phyloP scores from a whole-genome alignment of 2,113 vertebrate genomes.

The Solea senegalensis region DNA sequence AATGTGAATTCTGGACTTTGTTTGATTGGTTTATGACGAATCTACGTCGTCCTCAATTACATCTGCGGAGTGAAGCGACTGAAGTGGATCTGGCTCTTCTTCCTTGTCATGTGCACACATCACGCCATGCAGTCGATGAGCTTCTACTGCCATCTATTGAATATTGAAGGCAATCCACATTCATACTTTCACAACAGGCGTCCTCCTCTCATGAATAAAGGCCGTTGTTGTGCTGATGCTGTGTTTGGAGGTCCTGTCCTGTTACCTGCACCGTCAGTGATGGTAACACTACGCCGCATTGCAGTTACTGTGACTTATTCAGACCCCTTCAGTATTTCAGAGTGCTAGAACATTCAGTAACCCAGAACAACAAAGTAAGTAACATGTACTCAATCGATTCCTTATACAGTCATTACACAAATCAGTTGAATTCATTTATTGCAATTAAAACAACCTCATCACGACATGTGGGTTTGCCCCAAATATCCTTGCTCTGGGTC shows the following conservation, averaged over 20 bases:
- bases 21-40: slow-evolving; percentile 12
- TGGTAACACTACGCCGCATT: neutral
- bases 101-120: neutral
- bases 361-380: too few relatives aligned
- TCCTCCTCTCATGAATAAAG: neutral
- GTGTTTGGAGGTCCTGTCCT: neutral
- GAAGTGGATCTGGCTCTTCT: neutral
- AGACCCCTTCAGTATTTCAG: too few relatives aligned
- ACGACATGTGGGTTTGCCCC: neutral
- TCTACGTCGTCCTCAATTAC: slow-evolving; percentile 22
- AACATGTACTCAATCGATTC: too few relatives aligned
- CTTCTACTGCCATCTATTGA: slow-evolving; percentile 70
- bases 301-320: too few relatives aligned
- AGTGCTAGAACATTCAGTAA: too few relatives aligned
- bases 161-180: slow-evolving; percentile 34
- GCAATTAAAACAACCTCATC: too few relatives aligned
- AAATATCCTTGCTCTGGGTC: neutral
- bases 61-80: slow-evolving; percentile 8
- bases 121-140: slow-evolving; percentile 16
- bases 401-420: neutral
- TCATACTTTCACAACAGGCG: neutral
- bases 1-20: neutral
- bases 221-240: neutral
- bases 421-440: too few relatives aligned
- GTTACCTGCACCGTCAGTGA: neutral